A percentile compares a stretch with the other conserved stretches of the same genome.
These are phyloP conservation scores for Noctua janthina DNA, from an alignment of 2,888 invertebrate species.

Conservation along the genomic window DNA sequence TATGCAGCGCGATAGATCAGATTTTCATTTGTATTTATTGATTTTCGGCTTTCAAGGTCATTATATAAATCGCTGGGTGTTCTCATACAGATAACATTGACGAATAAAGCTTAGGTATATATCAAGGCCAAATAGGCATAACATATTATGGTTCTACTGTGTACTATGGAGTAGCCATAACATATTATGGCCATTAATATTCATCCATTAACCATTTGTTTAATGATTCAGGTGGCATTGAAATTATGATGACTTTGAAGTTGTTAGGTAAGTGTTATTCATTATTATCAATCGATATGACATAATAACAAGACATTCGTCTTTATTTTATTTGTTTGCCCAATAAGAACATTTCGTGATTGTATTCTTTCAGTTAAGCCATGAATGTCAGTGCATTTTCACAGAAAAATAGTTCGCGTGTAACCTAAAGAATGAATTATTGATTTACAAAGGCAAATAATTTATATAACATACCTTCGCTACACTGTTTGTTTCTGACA, in stretches of 20 bases:
- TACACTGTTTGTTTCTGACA: conserved; percentile 14
- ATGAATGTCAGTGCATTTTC: neutral
- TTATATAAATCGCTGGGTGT: neutral
- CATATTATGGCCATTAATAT: neutral
- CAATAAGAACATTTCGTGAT: neutral
- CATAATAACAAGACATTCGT: conserved; percentile 12
- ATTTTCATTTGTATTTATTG: neutral
- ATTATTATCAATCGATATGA: conserved; percentile 15
- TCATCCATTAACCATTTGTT: neutral
- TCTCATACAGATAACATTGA: neutral
- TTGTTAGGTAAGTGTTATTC: conserved; percentile 7
- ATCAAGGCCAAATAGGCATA: neutral
- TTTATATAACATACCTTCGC: conserved; percentile 35
- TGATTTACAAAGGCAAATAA: neutral
- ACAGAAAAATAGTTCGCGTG: neutral
- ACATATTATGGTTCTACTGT: neutral
- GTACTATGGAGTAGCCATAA: neutral
- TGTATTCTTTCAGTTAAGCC: neutral
- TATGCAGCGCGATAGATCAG: neutral
- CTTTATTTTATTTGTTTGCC: neutral
- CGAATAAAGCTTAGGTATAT: neutral
- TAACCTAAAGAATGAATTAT: too few species aligned
- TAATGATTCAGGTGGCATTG: conserved; percentile 34
- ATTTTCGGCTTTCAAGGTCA: neutral
- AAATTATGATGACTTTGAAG: conserved; percentile 13